Base-by-base conservation (phyloP, 2,888 invertebrate genomes). In the Thymelicus sylvestris region DNA sequence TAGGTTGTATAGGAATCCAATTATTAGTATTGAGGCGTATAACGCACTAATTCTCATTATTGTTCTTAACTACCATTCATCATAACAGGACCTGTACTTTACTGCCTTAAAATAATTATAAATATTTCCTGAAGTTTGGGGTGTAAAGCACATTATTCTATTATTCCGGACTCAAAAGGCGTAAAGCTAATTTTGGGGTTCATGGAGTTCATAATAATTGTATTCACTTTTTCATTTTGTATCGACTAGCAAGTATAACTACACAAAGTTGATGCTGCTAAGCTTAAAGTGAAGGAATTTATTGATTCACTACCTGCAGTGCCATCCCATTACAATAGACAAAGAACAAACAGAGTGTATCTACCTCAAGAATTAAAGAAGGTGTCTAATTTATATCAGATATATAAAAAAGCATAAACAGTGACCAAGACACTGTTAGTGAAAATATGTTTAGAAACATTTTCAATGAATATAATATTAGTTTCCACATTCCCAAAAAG, bases 301-400 rank as follows among this genome's bases (percentile, higher is more conserved):
- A 64, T 64, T 64, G 64, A 64, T 31, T 31, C 19, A 50, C 31
- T 64, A 31, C 64, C 64, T 15, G 64, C 64, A 48, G 64, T 64
- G 31, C 64, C 64, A 50, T 52, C 52, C 7, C 64, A 64, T 31
- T 64, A 64, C 13, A 64, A 64, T 64, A 12, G 64, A 38, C 19
- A 64, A 31, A 64, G 38, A 64, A 64, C 64, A 38, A 64, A 64
- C 47, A 48, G 39, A 50, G 50, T 50, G 12, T 64, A 64, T 50
- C 64, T 64, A 31, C 64, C 64, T n/a, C 64, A 64, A 50, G 64
- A 64, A 64, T 15, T 64, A 13, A 64, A 64, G 31, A 52, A 64
- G n/a, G n/a, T 64, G 39, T 31, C 38, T 38, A 64, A 64, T 50
- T 50, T 64, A 38, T 52, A 64, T 52, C 12, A 15, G 31, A 48